A percentile compares a stretch with the other conserved stretches of the same genome.
These are phyloP conservation scores for Ptilodon capucinus DNA, from an alignment of 2,888 invertebrate genomes.

Conservation along the genomic window DNA sequence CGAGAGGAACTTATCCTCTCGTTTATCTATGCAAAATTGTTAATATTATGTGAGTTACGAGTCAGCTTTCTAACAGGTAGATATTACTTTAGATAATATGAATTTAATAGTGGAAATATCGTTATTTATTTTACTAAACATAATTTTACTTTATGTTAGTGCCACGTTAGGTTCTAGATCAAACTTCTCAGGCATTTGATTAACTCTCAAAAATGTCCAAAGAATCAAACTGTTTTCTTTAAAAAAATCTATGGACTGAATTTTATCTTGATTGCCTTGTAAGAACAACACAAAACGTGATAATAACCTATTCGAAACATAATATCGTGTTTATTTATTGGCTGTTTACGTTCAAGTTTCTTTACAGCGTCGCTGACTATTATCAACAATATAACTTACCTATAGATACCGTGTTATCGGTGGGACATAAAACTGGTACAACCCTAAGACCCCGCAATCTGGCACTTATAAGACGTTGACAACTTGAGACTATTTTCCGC, in stretches of 20 bases:
- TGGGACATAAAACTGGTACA: conserved; percentile 66
- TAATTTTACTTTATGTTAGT: too few species aligned
- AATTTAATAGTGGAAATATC: background rate
- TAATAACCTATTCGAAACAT: conserved; percentile 47
- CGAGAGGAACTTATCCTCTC: conserved; percentile 52
- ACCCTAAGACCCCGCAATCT: conserved; percentile 56
- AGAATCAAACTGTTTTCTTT: conserved; percentile 14
- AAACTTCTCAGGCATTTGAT: too few species aligned
- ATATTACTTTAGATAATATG: conserved; percentile 17
- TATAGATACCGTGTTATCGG: conserved; percentile 67
- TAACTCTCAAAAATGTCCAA: background rate
- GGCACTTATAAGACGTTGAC: conserved; percentile 52
- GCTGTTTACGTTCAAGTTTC: conserved; percentile 49
- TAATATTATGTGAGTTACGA: conserved; percentile 32
- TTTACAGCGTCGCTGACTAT: conserved; percentile 51
- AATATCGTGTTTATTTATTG: conserved; percentile 51
- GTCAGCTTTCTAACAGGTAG: conserved; percentile 1
- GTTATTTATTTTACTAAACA: background rate
- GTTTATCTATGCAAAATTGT: conserved; percentile 58
- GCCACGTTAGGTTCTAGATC: too few species aligned
- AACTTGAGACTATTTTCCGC: conserved; percentile 45
- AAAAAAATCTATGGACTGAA: conserved; percentile 23
- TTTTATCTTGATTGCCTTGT: conserved; percentile 47
- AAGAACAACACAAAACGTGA: conserved; percentile 43
- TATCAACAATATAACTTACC: conserved; percentile 69